Evolutionary conservation across 2,797 vertebrate species (phyloP).

Genomic region (Parauchenoglanis punctatus): DNA sequence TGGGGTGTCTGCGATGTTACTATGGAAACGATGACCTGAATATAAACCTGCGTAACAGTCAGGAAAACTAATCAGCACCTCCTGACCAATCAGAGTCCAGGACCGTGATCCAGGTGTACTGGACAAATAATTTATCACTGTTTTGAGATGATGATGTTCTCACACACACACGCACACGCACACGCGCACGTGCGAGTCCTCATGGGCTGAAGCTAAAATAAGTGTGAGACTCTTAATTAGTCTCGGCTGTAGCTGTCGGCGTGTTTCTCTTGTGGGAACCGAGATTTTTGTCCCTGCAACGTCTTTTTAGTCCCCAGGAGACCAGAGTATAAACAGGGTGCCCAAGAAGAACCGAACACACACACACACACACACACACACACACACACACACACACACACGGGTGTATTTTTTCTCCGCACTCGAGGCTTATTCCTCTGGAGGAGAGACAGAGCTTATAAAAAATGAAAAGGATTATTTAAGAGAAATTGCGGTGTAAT

Average conservation of each 20-base stretch:
- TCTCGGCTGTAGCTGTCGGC: background rate
- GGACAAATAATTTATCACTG: background rate
- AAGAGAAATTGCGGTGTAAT: conserved; percentile 75
- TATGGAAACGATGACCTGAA: background rate
- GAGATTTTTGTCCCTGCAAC: conserved; percentile 8
- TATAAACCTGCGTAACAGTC: background rate
- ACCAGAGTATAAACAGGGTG: conserved; percentile 3
- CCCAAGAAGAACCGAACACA: background rate
- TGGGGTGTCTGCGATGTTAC: background rate
- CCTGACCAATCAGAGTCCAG: background rate
- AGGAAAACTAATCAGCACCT: background rate
- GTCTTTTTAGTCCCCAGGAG: conserved; percentile 15
- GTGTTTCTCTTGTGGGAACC: conserved; percentile 2
- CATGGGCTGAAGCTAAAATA: conserved; percentile 14
- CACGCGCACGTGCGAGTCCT: background rate
- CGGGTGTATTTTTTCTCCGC: background rate
- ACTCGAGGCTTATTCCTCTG: conserved; percentile 24
- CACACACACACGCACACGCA: background rate
- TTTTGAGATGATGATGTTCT: background rate
- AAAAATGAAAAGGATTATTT: conserved; percentile 80
- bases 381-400: conserved; percentile 3
- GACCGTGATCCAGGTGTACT: background rate
- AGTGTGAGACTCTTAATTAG: conserved; percentile 28
- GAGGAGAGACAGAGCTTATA: conserved; percentile 75
- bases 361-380: background rate